These are phyloP conservation scores for Myoxocephalus aenaeus DNA, from an alignment of 2,797 vertebrate genomes.

Conservation along the genomic window DNA sequence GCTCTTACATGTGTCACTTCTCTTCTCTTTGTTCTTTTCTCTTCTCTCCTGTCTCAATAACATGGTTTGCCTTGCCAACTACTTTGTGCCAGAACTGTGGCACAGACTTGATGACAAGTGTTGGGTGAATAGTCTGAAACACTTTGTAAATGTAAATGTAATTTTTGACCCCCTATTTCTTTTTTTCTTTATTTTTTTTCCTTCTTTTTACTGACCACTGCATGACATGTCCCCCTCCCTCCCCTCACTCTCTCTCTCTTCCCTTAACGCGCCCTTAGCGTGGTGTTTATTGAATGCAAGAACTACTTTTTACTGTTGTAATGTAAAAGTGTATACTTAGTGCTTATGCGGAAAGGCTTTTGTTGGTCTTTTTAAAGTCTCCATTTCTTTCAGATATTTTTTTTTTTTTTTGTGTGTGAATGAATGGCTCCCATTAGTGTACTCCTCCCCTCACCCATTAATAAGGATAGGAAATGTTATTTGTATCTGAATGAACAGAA, in stretches of 20 bases:
- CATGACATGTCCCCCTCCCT: slow-evolving; percentile 77
- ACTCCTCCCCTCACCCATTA: slow-evolving; percentile 40
- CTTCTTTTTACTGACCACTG: slow-evolving; percentile 81
- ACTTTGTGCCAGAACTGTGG: slow-evolving; percentile 81
- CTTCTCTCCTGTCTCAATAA: slow-evolving; percentile 62
- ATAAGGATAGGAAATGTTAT: slow-evolving; percentile 69
- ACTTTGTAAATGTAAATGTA: slow-evolving; percentile 87
- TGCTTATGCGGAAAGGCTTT: slow-evolving; percentile 85
- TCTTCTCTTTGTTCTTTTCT: slow-evolving; percentile 19
- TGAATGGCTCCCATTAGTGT: slow-evolving; percentile 74
- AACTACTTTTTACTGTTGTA: slow-evolving; percentile 89
- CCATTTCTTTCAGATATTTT: slow-evolving; percentile 29
- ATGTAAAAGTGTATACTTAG: slow-evolving; percentile 87
- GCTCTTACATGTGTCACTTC: slow-evolving; percentile 80
- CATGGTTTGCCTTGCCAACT: slow-evolving; percentile 87
- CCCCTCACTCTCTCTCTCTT: slow-evolving; percentile 32
- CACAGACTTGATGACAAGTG: slow-evolving; percentile 84
- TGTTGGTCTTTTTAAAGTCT: slow-evolving; percentile 74
- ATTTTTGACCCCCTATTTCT: slow-evolving; percentile 68
- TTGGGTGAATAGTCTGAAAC: slow-evolving; percentile 82
- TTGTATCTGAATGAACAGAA: slow-evolving; percentile 73
- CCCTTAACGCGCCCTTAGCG: slow-evolving; percentile 75
- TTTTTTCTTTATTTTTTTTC: slow-evolving; percentile 58
- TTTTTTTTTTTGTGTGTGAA: slow-evolving; percentile 62
- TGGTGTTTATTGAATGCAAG: slow-evolving; percentile 87